phyloP scores from a whole-genome alignment of 1,140 invertebrate genomes.

The Parapsyche elsis region DNA sequence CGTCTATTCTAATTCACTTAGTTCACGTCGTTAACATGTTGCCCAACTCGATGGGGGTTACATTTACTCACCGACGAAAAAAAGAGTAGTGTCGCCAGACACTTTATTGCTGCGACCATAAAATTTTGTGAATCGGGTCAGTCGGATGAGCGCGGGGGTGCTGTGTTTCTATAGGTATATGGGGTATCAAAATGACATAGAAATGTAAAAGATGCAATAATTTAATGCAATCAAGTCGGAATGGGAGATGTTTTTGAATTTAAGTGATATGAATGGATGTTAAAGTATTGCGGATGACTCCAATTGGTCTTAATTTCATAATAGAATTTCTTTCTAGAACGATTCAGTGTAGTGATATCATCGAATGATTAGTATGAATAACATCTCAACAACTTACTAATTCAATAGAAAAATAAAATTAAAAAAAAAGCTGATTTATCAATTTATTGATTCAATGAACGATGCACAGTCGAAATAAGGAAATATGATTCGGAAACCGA shows the following conservation, averaged over 20 bases:
- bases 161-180: too few species aligned
- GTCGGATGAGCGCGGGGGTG: too few species aligned
- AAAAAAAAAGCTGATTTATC: too few species aligned
- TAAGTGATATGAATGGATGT: conserved; percentile 18
- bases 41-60: neutral
- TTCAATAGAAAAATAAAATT: too few species aligned
- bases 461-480: too few species aligned
- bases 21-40: conserved; percentile 11
- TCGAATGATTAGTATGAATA: too few species aligned
- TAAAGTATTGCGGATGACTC: conserved; percentile 16
- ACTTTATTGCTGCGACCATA: neutral
- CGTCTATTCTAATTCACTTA: neutral
- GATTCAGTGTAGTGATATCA: too few species aligned
- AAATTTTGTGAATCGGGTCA: neutral
- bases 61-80: neutral
- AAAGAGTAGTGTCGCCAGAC: neutral
- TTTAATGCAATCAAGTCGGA: neutral
- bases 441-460: too few species aligned
- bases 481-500: conserved; percentile 14
- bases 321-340: neutral
- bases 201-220: neutral
- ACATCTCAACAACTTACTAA: too few species aligned
- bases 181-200: too few species aligned
- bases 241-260: neutral
- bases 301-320: conserved; percentile 2